phyloP scores from a whole-genome alignment of 1,140 invertebrate species.

The Microplitis mediator region DNA sequence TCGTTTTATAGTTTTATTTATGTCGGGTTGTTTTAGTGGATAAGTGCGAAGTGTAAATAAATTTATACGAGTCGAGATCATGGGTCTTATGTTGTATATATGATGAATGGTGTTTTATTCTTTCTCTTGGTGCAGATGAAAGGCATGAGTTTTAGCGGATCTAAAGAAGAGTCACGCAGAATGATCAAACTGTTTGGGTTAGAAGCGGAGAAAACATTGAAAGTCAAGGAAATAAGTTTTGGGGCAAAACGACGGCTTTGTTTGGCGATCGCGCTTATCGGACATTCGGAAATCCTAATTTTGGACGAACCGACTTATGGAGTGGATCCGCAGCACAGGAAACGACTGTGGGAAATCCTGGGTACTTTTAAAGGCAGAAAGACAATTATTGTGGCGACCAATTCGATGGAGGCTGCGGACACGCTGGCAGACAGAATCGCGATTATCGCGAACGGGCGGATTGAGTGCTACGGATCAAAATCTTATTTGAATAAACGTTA shows the following conservation, averaged over 20 bases:
- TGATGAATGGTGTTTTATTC: background rate
- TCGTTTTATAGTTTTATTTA: background rate
- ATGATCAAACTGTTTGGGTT: conserved; percentile 33
- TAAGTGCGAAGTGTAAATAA: too few species aligned
- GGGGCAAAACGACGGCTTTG: conserved; percentile 34
- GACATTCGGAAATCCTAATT: conserved; percentile 59
- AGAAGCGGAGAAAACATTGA: conserved; percentile 23
- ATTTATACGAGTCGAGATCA: background rate
- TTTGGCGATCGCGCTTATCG: conserved; percentile 39
- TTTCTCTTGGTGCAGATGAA: conserved; percentile 30
- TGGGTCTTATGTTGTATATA: conserved; percentile 14
- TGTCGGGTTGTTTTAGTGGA: background rate
- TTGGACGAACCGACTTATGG: conserved; percentile 70
- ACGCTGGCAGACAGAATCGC: conserved; percentile 66
- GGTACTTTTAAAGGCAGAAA: conserved; percentile 31
- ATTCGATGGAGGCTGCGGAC: conserved; percentile 69
- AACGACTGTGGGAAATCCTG: conserved; percentile 59
- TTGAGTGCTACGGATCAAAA: conserved; percentile 66
- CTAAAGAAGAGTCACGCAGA: conserved; percentile 16
- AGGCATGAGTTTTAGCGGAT: conserved; percentile 31
- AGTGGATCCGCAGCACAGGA: conserved; percentile 64
- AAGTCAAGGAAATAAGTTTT: conserved; percentile 28
- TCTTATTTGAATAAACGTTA: conserved; percentile 64
- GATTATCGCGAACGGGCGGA: conserved; percentile 68
- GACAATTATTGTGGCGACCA: conserved; percentile 39